A percentile compares a stretch with the other conserved stretches of the same genome.
These are phyloP conservation scores for Scaptomyza cyrtandrae DNA, from an alignment of 2,888 invertebrate genomes.

Conservation along the genomic window DNA sequence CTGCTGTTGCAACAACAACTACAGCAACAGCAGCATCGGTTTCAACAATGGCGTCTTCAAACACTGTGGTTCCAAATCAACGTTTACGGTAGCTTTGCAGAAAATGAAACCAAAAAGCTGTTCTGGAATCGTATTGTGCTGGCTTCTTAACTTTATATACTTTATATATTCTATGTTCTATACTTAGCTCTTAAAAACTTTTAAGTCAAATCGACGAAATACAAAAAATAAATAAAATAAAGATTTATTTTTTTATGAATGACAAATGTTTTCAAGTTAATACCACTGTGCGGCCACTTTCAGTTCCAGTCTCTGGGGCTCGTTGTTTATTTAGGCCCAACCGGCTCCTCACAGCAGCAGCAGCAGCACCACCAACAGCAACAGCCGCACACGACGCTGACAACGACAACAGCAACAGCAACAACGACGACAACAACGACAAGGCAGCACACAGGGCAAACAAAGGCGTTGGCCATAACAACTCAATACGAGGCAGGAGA, in stretches of 20 bases:
- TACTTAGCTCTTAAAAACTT: too few relatives aligned
- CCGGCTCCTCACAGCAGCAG: conserved; percentile 62
- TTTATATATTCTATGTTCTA: too few relatives aligned
- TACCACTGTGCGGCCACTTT: conserved; percentile 52
- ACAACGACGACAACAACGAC: conserved; percentile 27
- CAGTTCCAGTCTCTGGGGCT: conserved; percentile 38
- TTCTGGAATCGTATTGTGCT: too few relatives aligned
- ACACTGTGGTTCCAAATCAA: conserved; percentile 26
- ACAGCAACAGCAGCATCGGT: conserved; percentile 26
- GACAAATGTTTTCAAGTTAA: not conserved
- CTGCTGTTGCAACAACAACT: conserved; percentile 43
- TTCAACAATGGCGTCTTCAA: conserved; percentile 51
- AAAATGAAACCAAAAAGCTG: not conserved
- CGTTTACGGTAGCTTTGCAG: not conserved
- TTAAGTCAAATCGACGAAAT: too few relatives aligned
- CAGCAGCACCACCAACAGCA: conserved; percentile 43
- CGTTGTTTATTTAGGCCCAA: conserved; percentile 74
- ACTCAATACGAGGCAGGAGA: conserved; percentile 64
- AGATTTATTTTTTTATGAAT: not conserved
- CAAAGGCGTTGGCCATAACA: conserved; percentile 78
- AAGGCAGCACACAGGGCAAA: conserved; percentile 61
- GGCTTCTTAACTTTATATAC: too few relatives aligned
- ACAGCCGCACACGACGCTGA: conserved; percentile 71
- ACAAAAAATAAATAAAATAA: not conserved
- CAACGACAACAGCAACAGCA: conserved; percentile 31